A percentile compares a stretch with the other conserved stretches of the same genome.
Evolutionary conservation across 92 coral and sea anemone genomes (phyloP).

Genomic region (Palythoa caribaeorum): DNA sequence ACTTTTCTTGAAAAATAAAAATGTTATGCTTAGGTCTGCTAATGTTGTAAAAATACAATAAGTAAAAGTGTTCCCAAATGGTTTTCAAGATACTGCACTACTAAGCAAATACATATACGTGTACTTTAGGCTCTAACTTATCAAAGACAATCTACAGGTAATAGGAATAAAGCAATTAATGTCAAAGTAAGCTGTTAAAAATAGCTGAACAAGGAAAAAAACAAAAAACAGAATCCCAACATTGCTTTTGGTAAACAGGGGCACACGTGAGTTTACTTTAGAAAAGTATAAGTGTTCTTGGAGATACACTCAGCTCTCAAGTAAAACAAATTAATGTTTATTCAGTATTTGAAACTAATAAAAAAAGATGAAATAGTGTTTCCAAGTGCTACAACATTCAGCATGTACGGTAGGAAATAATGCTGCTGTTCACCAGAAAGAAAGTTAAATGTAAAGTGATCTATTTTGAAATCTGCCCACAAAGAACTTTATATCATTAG

Average conservation of each 20-base stretch:
- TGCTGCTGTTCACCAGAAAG: constrained; percentile 8
- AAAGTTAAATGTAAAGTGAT: constrained; percentile 21
- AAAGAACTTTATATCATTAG: constrained; percentile 17
- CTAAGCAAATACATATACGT: too few species aligned
- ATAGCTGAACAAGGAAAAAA: not conserved
- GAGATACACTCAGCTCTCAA: not conserved
- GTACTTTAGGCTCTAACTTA: too few species aligned
- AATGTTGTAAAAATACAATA: not conserved
- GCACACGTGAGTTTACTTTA: not conserved
- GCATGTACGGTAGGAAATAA: not conserved
- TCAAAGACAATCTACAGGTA: too few species aligned
- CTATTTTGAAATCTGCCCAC: constrained; percentile 10
- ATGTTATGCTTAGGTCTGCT: not conserved
- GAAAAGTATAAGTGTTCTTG: not conserved
- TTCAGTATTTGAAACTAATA: constrained; percentile 4
- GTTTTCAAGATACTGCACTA: constrained; percentile 9
- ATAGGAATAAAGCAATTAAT: too few species aligned
- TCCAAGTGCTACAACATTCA: constrained; percentile 21
- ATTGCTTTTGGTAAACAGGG: not conserved
- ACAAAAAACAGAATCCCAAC: not conserved
- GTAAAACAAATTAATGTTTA: constrained; percentile 8
- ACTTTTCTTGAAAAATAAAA: not conserved
- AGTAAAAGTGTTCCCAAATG: constrained; percentile 5
- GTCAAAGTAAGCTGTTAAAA: not conserved
- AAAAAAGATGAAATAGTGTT: constrained; percentile 5